phyloP scores from a whole-genome alignment of 2,888 invertebrate species.

The Xestia xanthographa region DNA sequence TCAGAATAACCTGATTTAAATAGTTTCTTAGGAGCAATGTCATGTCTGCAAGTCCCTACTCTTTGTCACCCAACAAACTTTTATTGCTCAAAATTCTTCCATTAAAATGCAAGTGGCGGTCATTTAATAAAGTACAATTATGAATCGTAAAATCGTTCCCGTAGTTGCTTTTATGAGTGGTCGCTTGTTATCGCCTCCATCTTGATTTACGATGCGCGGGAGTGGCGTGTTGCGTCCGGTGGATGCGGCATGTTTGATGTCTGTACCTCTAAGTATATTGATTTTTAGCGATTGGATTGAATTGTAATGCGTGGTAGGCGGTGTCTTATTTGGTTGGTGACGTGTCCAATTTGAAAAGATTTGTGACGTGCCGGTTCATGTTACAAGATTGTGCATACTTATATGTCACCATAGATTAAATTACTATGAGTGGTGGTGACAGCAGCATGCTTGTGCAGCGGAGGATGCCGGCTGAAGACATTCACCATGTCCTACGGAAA shows the following conservation, averaged over 20 bases:
- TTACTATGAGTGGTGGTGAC: neutral
- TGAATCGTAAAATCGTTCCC: constrained; percentile 89
- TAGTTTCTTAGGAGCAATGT: neutral
- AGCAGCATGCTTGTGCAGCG: neutral
- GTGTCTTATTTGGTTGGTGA: constrained; percentile 35
- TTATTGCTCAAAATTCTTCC: constrained; percentile 78
- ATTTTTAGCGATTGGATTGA: constrained; percentile 61
- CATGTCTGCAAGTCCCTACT: constrained; percentile 38
- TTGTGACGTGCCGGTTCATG: neutral
- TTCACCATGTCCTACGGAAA: no score
- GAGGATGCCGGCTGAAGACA: neutral
- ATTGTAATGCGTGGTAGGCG: constrained; percentile 47
- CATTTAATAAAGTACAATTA: constrained; percentile 90
- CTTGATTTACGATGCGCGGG: constrained; percentile 85
- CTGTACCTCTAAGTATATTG: constrained; percentile 54
- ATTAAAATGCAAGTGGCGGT: constrained; percentile 86
- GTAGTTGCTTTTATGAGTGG: constrained; percentile 87
- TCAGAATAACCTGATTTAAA: neutral
- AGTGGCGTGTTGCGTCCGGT: constrained; percentile 65
- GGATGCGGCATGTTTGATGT: constrained; percentile 70
- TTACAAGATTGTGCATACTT: neutral
- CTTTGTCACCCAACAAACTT: constrained; percentile 64
- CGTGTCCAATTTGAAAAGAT: constrained; percentile 11
- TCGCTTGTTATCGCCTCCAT: constrained; percentile 87
- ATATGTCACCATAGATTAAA: neutral